A percentile compares a stretch with the other conserved stretches of the same genome.
These are phyloP conservation scores for Hipparchia semele DNA, from an alignment of 2,888 invertebrate genomes.

Conservation along the genomic window DNA sequence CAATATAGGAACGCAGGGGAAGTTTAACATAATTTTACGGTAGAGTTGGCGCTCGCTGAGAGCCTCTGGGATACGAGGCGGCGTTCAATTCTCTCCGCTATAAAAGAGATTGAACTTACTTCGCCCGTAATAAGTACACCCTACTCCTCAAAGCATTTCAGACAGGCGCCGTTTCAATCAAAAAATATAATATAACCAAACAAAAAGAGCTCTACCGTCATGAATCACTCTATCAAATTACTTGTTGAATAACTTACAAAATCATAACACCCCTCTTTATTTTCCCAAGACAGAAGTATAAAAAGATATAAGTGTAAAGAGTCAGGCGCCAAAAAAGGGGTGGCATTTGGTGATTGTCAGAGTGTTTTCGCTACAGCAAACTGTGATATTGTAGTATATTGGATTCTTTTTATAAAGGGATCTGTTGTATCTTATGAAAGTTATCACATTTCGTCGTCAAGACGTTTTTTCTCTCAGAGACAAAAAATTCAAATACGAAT, in stretches of 20 bases:
- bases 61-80: constrained; percentile 61
- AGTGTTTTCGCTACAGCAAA: constrained; percentile 32
- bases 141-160: constrained; percentile 55
- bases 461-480: constrained; percentile 10
- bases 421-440: constrained; percentile 34
- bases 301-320: constrained; percentile 29
- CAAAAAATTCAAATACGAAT: background rate
- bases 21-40: constrained; percentile 79
- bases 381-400: constrained; percentile 57
- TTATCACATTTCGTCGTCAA: constrained; percentile 21
- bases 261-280: constrained; percentile 29
- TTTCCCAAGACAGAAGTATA: constrained; percentile 26
- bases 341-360: constrained; percentile 33
- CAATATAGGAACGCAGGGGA: constrained; percentile 62
- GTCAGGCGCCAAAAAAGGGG: constrained; percentile 33
- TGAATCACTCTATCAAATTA: constrained; percentile 34
- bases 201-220: constrained; percentile 38
- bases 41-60: constrained; percentile 64
- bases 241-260: constrained; percentile 34
- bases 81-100: constrained; percentile 69
- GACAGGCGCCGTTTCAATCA: constrained; percentile 57
- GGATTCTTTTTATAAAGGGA: constrained; percentile 57
- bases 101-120: constrained; percentile 80
- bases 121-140: constrained; percentile 70
- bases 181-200: constrained; percentile 48